Evolutionary conservation across 2,113 vertebrate genomes (phyloP).

Genomic region (Heterotilapia buettikoferi): DNA sequence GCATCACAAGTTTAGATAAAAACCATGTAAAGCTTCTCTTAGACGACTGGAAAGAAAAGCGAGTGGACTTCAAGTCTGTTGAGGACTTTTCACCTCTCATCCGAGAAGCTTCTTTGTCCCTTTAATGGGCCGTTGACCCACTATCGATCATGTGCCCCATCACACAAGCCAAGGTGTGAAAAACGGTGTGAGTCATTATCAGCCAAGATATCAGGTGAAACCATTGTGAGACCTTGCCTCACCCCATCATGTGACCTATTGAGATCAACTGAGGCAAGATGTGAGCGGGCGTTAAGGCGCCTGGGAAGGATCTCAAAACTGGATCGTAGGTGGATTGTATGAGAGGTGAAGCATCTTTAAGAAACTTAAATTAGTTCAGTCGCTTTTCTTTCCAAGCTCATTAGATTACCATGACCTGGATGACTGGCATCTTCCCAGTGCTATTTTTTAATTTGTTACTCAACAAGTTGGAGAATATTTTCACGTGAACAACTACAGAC

Average conservation of each 20-base stretch:
- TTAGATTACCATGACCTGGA: not conserved
- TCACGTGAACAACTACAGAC: not conserved
- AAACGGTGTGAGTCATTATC: not conserved
- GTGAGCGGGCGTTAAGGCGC: not conserved
- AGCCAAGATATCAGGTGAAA: not conserved
- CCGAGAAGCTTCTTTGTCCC: not conserved
- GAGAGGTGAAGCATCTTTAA: not conserved
- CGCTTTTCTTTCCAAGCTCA: not conserved
- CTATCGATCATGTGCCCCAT: not conserved
- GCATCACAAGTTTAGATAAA: not conserved
- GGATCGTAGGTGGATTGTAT: not conserved
- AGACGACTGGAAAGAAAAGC: not conserved
- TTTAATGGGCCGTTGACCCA: not conserved
- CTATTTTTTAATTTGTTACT: not conserved
- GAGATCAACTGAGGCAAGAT: not conserved
- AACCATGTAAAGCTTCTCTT: not conserved
- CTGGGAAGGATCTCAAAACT: not conserved
- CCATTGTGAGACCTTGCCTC: not conserved
- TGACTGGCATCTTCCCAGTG: not conserved
- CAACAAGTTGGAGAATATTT: not conserved
- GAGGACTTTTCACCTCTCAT: not conserved
- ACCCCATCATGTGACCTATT: not conserved
- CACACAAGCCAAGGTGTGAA: not conserved
- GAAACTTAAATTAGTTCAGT: not conserved
- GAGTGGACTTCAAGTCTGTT: not conserved